Evolutionary conservation across 1,140 invertebrate species (phyloP).

Genomic region (Mya arenaria): DNA sequence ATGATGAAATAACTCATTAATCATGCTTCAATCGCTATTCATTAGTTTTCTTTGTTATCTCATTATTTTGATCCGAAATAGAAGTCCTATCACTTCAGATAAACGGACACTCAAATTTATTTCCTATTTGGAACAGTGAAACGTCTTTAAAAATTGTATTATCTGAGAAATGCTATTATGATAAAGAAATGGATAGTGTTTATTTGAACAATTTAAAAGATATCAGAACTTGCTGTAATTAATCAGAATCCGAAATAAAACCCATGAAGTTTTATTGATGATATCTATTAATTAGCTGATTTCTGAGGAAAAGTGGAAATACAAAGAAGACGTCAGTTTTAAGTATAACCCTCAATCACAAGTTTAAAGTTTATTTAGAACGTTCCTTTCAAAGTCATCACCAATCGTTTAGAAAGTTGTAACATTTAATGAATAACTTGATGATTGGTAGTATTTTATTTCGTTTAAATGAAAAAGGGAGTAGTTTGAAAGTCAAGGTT

Average conservation of each 20-base stretch:
- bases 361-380: too few species aligned
- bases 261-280: background rate
- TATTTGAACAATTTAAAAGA: conserved; percentile 19
- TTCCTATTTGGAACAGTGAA: conserved; percentile 43
- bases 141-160: conserved; percentile 25
- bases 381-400: too few species aligned
- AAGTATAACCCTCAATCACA: too few species aligned
- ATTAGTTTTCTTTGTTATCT: conserved; percentile 48
- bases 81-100: background rate
- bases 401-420: too few species aligned
- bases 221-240: conserved; percentile 9
- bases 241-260: conserved; percentile 24
- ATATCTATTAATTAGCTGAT: background rate
- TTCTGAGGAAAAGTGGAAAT: too few species aligned
- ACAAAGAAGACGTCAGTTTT: too few species aligned
- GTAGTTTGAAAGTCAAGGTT: too few species aligned
- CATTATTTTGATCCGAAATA: conserved; percentile 18
- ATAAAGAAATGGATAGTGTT: conserved; percentile 6
- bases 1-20: conserved; percentile 50
- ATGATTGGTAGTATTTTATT: too few species aligned
- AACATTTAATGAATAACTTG: too few species aligned
- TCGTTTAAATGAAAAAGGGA: too few species aligned
- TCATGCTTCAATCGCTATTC: conserved; percentile 12
- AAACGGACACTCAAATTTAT: conserved; percentile 37
- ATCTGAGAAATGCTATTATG: conserved; percentile 18